Percentiles rank a stretch among this genome's conserved stretches.
phyloP scores from a whole-genome alignment of 2,797 vertebrate species.

The Psittacula derbiana region DNA sequence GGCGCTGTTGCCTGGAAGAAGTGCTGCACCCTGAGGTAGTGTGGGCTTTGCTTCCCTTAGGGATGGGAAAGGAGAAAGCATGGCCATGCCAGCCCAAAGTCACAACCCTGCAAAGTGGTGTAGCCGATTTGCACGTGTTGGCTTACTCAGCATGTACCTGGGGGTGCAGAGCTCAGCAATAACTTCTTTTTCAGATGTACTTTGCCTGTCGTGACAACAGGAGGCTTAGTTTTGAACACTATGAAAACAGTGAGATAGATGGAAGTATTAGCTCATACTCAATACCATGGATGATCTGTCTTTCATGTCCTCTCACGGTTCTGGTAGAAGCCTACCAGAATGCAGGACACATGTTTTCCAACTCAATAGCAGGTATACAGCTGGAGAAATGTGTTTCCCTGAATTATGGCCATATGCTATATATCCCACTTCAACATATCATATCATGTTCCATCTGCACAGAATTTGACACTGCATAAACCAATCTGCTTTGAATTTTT shows the following conservation, averaged over 20 bases:
- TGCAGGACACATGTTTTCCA: slow-evolving; percentile 54
- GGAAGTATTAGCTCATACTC: slow-evolving; percentile 19
- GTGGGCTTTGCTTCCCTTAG: accelerated
- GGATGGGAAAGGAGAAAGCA: neutral
- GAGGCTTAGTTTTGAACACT: slow-evolving; percentile 2
- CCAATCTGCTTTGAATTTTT: slow-evolving; percentile 63
- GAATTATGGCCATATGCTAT: slow-evolving; percentile 62
- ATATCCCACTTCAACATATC: slow-evolving; percentile 41
- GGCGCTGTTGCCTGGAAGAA: neutral
- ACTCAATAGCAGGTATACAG: slow-evolving; percentile 58
- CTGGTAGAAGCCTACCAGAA: slow-evolving; percentile 49
- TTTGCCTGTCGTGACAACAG: neutral
- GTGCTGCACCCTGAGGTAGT: neutral
- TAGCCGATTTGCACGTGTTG: neutral
- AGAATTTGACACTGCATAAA: slow-evolving; percentile 55
- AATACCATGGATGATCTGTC: slow-evolving; percentile 1
- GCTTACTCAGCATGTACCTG: neutral
- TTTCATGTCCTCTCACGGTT: slow-evolving; percentile 18
- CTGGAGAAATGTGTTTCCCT: slow-evolving; percentile 58
- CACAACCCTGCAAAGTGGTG: accelerated
- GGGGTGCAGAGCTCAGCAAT: neutral
- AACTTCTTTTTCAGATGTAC: neutral
- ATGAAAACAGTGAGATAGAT: neutral
- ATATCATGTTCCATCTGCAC: slow-evolving; percentile 49
- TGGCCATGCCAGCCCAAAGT: neutral